A percentile compares a stretch with the other conserved stretches of the same genome.
Evolutionary conservation across 2,113 vertebrate species (phyloP).

Genomic region (Apistogramma diplotaenia): DNA sequence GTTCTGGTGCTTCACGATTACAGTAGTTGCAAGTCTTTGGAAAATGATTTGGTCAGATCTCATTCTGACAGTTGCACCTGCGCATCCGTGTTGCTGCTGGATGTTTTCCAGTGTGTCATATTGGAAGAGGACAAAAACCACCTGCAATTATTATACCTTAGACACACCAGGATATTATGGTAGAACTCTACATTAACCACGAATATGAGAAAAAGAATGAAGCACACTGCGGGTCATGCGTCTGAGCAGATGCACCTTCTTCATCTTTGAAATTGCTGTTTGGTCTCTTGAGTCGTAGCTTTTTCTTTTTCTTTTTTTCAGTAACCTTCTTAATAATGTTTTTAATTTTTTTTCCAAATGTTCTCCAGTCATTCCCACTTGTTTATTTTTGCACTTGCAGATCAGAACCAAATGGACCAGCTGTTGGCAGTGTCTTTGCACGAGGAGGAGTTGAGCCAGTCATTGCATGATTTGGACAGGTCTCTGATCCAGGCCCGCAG

Average conservation of each 20-base stretch:
- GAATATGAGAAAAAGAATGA: too few species aligned
- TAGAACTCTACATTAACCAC: neutral
- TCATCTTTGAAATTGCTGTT: too few species aligned
- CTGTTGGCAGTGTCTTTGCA: slow-evolving; percentile 85
- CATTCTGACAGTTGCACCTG: too few species aligned
- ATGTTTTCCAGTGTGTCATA: too few species aligned
- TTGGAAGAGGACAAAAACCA: too few species aligned
- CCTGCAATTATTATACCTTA: too few species aligned
- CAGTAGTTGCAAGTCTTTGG: too few species aligned
- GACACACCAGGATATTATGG: neutral
- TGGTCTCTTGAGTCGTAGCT: neutral
- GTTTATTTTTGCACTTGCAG: slow-evolving; percentile 54
- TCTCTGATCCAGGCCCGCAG: slow-evolving; percentile 83
- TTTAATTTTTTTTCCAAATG: neutral
- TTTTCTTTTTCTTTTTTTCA: neutral
- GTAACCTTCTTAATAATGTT: too few species aligned
- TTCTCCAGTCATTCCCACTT: neutral
- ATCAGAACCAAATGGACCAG: slow-evolving; percentile 84
- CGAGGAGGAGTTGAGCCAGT: slow-evolving; percentile 88
- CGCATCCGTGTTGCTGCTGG: too few species aligned
- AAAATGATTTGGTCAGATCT: neutral
- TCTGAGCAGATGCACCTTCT: too few species aligned
- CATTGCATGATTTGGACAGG: slow-evolving; percentile 82
- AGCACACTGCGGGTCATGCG: too few species aligned
- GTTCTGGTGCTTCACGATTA: neutral